Conservation (phyloP, 2,888 invertebrate species). For the Choreutis nemorana region DNA sequence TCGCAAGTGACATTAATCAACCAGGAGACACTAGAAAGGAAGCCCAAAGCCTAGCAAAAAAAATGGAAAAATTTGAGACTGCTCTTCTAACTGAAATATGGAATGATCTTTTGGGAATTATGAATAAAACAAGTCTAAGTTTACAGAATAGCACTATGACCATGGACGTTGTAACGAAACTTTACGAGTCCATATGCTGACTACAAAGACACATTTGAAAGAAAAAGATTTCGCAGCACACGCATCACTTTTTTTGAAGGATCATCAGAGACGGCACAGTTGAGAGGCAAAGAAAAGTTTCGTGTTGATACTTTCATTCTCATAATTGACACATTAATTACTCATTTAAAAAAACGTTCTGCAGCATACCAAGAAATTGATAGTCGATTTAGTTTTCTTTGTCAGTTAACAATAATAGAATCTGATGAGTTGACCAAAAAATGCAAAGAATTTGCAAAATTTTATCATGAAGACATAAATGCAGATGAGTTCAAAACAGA, state of each 20-base stretch:
- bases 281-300: not conserved
- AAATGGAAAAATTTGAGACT: slow-evolving; percentile 9
- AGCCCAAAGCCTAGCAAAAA: slow-evolving; percentile 8
- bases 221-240: no score
- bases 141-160: not conserved
- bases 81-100: slow-evolving; percentile 8
- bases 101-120: slow-evolving; percentile 7
- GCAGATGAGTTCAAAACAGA: slow-evolving; percentile 4
- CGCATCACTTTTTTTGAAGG: no score
- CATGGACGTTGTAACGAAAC: no score
- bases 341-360: slow-evolving; percentile 7
- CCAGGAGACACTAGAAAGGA: slow-evolving; percentile 6
- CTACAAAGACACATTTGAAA: not conserved
- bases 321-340: slow-evolving; percentile 5
- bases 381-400: slow-evolving; percentile 2
- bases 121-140: slow-evolving; percentile 1
- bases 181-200: not conserved
- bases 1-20: slow-evolving; percentile 3
- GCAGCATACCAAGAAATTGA: slow-evolving; percentile 9
- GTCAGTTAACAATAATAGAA: not conserved
- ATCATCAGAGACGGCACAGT: not conserved
- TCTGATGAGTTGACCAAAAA: slow-evolving; percentile 1
- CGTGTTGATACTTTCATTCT: not conserved
- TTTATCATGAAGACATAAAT: slow-evolving; percentile 1
- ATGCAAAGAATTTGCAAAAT: slow-evolving; percentile 4